Conservation (phyloP, 2,113 vertebrate species). For the Pipa parva region DNA sequence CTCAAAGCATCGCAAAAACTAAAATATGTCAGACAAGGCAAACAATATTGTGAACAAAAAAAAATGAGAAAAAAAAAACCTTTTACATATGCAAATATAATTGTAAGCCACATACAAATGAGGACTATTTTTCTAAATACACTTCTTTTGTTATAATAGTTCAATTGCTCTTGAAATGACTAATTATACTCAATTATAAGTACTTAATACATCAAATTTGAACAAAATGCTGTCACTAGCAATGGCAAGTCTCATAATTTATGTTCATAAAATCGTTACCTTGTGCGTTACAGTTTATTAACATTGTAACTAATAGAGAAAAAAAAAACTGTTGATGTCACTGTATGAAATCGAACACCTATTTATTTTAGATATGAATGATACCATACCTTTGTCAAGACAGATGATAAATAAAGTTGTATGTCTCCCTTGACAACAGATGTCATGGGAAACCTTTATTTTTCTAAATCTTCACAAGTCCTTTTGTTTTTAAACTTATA, state of each 20-base stretch:
- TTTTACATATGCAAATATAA: slow-evolving; percentile 39
- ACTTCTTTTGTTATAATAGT: slow-evolving; percentile 36
- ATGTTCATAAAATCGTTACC: slow-evolving; percentile 15
- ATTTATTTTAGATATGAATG: no score
- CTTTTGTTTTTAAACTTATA: no score
- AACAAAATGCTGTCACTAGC: slow-evolving; percentile 29
- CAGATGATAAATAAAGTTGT: no score
- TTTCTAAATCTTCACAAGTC: no score
- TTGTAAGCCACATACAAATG: slow-evolving; percentile 20
- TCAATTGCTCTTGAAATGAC: slow-evolving; percentile 34
- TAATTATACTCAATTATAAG: slow-evolving; percentile 41
- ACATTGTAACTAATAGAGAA: no score
- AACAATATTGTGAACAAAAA: slow-evolving; percentile 32
- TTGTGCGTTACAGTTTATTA: background rate
- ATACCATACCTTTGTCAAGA: no score
- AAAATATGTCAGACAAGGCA: slow-evolving; percentile 28
- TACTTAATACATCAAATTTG: slow-evolving; percentile 40
- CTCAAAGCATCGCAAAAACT: background rate
- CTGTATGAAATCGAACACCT: no score
- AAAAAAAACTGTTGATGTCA: no score
- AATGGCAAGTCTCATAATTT: slow-evolving; percentile 37
- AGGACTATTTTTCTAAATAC: slow-evolving; percentile 41
- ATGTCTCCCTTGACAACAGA: no score
- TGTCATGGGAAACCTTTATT: no score
- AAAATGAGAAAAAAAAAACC: no score